Conservation (phyloP, 2,113 vertebrate genomes). For the Rousettus leschenaultii region DNA sequence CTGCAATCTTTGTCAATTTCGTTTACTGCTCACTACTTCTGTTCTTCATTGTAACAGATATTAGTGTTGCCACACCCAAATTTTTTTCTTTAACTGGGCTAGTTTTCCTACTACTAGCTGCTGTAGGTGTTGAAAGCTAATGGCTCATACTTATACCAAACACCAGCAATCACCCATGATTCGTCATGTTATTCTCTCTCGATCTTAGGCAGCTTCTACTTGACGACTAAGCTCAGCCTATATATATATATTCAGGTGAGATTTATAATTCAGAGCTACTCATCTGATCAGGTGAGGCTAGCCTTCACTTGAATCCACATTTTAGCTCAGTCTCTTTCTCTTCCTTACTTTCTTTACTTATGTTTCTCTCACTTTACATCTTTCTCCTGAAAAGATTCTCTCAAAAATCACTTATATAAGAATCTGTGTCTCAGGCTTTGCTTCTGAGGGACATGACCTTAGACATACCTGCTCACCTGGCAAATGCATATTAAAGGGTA, state of each 20-base stretch:
- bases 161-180: background rate
- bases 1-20: background rate
- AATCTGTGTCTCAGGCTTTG: background rate
- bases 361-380: background rate
- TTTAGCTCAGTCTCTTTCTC: background rate
- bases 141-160: background rate
- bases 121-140: background rate
- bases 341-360: background rate
- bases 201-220: background rate
- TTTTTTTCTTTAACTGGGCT: background rate
- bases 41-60: background rate
- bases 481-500: background rate
- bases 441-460: background rate
- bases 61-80: background rate
- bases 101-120: fast-evolving
- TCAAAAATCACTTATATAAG: background rate
- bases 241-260: background rate
- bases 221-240: background rate
- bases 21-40: background rate
- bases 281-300: fast-evolving
- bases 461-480: background rate
- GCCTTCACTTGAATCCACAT: background rate
- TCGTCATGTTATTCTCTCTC: fast-evolving
- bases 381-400: background rate
- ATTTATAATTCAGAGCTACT: background rate